Conservation (phyloP, 2,113 vertebrate species). For the Chunga burmeisteri region DNA sequence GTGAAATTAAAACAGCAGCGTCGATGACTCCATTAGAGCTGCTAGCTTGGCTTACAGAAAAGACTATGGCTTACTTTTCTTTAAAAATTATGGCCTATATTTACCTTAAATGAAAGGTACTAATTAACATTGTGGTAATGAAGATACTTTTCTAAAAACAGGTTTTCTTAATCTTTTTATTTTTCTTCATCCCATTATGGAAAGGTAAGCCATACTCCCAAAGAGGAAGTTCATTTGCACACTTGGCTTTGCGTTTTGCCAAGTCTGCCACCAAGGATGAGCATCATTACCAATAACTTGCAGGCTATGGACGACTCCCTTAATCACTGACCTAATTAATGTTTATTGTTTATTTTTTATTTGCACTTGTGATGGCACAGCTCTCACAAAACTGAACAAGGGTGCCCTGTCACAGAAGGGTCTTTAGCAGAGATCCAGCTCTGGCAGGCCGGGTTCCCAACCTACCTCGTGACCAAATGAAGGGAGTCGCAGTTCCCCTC, state of each 20-base stretch:
- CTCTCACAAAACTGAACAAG: not conserved
- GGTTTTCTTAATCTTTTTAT: not conserved
- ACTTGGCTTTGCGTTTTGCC: not conserved
- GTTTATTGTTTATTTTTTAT: not conserved
- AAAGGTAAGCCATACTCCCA: not conserved
- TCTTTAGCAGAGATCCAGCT: not conserved
- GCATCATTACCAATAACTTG: not conserved
- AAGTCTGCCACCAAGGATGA: not conserved
- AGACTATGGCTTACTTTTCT: not conserved
- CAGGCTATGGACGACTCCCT: not conserved
- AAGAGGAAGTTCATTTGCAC: not conserved
- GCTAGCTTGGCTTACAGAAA: not conserved
- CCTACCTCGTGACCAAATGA: not conserved
- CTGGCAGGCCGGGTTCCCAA: not conserved
- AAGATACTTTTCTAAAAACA: not conserved
- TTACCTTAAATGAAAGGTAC: not conserved
- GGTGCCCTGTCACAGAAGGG: not conserved
- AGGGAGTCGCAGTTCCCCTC: not conserved
- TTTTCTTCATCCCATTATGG: not conserved
- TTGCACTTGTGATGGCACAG: not conserved
- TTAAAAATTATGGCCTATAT: not conserved
- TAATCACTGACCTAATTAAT: not conserved
- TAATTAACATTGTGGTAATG: not conserved
- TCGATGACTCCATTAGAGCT: not conserved
- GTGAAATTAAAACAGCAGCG: not conserved